A percentile compares a stretch with the other conserved stretches of the same genome.
These are phyloP conservation scores for Uropetala carovei DNA, from an alignment of 2,888 invertebrate species.

Conservation along the genomic window DNA sequence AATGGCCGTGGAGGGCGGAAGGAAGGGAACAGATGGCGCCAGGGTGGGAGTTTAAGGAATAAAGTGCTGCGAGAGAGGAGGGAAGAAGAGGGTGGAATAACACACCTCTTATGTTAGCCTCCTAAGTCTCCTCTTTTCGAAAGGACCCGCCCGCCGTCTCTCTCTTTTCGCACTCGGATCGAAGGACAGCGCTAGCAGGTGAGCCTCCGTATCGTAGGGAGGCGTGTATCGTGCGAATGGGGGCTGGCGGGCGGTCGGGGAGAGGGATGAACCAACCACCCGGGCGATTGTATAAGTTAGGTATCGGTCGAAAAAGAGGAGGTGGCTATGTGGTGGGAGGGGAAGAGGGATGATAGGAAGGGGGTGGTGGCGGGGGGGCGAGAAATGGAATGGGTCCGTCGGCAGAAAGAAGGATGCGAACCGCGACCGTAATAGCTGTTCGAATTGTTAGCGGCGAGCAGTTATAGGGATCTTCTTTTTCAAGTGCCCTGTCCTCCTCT, in stretches of 20 bases:
- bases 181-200: too few relatives aligned
- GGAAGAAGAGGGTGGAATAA: not conserved
- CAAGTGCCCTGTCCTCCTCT: not conserved
- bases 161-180: too few relatives aligned
- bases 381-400: not conserved
- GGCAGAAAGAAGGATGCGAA: slow-evolving; percentile 20
- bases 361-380: not conserved
- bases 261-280: too few relatives aligned
- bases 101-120: too few relatives aligned
- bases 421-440: slow-evolving; percentile 2
- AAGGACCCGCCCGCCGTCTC: too few relatives aligned
- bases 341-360: not conserved
- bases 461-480: not conserved
- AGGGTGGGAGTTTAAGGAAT: not conserved
- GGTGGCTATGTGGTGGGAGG: too few relatives aligned
- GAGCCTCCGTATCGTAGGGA: too few relatives aligned
- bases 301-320: too few relatives aligned
- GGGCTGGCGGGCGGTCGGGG: too few relatives aligned
- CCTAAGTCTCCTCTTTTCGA: too few relatives aligned
- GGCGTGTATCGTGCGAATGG: too few relatives aligned
- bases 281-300: too few relatives aligned
- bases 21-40: not conserved
- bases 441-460: not conserved
- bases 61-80: not conserved
- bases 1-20: not conserved